phyloP scores from a whole-genome alignment of 2,888 invertebrate species.

The Allacma fusca region DNA sequence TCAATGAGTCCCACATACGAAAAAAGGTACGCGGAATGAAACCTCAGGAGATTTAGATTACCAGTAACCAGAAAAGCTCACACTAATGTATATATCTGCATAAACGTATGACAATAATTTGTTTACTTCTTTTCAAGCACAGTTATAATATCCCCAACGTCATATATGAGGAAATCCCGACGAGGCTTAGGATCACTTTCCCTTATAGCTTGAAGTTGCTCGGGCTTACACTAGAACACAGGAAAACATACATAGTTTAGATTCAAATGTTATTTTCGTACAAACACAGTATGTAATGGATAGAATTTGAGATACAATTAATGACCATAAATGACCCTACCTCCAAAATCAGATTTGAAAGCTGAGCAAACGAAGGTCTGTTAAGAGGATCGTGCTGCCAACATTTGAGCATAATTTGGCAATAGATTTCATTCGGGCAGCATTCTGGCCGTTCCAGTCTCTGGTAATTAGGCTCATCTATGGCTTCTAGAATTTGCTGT shows the following conservation, averaged over 20 bases:
- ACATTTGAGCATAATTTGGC: slow-evolving; percentile 90
- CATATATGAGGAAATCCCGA: slow-evolving; percentile 80
- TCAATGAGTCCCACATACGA: too few species aligned
- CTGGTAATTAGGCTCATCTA: slow-evolving; percentile 91
- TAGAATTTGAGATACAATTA: too few species aligned
- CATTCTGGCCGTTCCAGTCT: slow-evolving; percentile 92
- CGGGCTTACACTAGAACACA: slow-evolving; percentile 76
- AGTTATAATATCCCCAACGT: slow-evolving; percentile 88
- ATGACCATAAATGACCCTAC: too few species aligned
- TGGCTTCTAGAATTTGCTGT: slow-evolving; percentile 92
- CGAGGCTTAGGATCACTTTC: slow-evolving; percentile 68
- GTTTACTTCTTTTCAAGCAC: slow-evolving; percentile 82
- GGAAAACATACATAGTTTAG: slow-evolving; percentile 40
- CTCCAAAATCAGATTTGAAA: slow-evolving; percentile 79
- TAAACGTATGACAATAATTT: not conserved
- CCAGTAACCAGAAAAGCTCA: too few species aligned
- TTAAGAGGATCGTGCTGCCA: slow-evolving; percentile 92
- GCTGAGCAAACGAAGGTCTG: slow-evolving; percentile 88
- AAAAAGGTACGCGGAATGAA: too few species aligned
- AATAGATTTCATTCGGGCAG: slow-evolving; percentile 88
- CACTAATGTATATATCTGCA: too few species aligned
- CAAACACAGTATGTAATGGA: too few species aligned
- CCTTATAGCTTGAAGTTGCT: slow-evolving; percentile 86
- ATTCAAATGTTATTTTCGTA: too few species aligned
- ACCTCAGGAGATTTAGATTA: too few species aligned